phyloP scores from a whole-genome alignment of 2,888 invertebrate genomes.

The Auanema sp. region DNA sequence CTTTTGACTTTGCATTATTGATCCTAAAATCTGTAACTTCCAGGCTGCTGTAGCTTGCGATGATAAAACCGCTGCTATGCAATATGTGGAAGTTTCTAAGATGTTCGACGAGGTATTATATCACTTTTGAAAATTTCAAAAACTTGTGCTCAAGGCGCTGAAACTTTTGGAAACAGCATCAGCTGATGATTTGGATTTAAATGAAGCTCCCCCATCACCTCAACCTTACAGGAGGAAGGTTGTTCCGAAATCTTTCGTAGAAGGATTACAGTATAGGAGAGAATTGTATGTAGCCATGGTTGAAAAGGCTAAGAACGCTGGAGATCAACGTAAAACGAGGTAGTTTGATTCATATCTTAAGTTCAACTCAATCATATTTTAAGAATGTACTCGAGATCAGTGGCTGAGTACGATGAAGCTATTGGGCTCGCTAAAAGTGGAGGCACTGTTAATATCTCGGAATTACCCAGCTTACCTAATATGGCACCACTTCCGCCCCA shows the following conservation, averaged over 20 bases:
- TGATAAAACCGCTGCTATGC: constrained; percentile 44
- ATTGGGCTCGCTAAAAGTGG: constrained; percentile 36
- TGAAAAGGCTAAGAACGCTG: constrained; percentile 41
- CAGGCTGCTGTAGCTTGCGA: constrained; percentile 40
- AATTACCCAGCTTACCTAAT: constrained; percentile 49
- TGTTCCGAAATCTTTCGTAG: constrained; percentile 26
- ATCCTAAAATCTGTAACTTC: too few species aligned
- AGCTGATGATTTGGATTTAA: constrained; percentile 49
- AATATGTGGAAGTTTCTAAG: constrained; percentile 43
- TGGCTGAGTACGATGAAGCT: constrained; percentile 50
- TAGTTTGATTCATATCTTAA: constrained; percentile 1
- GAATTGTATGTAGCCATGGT: constrained; percentile 43
- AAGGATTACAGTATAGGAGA: constrained; percentile 39
- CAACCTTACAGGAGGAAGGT: constrained; percentile 43
- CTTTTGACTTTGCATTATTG: too few species aligned
- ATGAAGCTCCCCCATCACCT: constrained; percentile 55
- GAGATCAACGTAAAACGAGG: constrained; percentile 47
- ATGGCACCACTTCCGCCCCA: constrained; percentile 43
- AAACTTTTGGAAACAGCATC: constrained; percentile 33
- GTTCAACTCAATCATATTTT: constrained; percentile 9
- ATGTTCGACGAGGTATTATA: constrained; percentile 49
- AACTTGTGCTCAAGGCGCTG: constrained; percentile 32
- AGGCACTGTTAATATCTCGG: constrained; percentile 31
- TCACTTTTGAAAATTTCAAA: neutral
- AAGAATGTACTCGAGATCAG: constrained; percentile 48